Conservation (phyloP, 2,113 vertebrate genomes). For the Rhabdornis inornatus region DNA sequence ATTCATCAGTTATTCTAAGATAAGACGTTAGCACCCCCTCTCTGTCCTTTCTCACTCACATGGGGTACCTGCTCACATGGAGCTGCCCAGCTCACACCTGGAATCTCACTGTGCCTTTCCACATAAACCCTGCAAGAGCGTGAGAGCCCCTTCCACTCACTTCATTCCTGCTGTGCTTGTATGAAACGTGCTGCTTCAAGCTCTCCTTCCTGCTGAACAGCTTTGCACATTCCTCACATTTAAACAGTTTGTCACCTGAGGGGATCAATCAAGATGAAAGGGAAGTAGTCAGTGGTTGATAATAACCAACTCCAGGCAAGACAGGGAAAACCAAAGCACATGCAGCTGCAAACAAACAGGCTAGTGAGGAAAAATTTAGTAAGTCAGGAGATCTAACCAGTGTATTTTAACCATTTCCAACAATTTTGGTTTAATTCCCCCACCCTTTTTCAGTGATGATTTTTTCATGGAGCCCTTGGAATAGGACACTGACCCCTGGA, state of each 20-base stretch:
- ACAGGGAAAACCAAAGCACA: neutral
- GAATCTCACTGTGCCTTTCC: neutral
- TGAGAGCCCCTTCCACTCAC: conserved; percentile 62
- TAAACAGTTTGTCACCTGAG: conserved; percentile 94
- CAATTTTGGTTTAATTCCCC: neutral
- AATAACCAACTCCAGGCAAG: neutral
- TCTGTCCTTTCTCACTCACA: neutral
- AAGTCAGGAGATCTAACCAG: neutral
- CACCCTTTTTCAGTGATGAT: neutral
- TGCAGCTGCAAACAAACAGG: neutral
- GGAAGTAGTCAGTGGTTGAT: neutral
- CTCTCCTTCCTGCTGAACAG: conserved; percentile 98
- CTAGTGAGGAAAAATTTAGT: neutral
- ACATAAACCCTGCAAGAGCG: neutral
- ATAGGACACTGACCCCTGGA: neutral
- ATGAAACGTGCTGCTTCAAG: conserved; percentile 97
- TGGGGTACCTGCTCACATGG: neutral
- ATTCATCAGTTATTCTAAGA: neutral
- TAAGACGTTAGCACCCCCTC: neutral
- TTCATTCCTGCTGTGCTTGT: conserved; percentile 96
- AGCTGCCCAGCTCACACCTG: neutral
- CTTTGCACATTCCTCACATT: conserved; percentile 97
- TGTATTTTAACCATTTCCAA: neutral
- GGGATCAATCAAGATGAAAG: neutral
- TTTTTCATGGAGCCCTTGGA: neutral